A percentile compares a stretch with the other conserved stretches of the same genome.
These are phyloP conservation scores for Gadopsis bispinosus DNA, from an alignment of 2,797 vertebrate genomes.

Conservation along the genomic window DNA sequence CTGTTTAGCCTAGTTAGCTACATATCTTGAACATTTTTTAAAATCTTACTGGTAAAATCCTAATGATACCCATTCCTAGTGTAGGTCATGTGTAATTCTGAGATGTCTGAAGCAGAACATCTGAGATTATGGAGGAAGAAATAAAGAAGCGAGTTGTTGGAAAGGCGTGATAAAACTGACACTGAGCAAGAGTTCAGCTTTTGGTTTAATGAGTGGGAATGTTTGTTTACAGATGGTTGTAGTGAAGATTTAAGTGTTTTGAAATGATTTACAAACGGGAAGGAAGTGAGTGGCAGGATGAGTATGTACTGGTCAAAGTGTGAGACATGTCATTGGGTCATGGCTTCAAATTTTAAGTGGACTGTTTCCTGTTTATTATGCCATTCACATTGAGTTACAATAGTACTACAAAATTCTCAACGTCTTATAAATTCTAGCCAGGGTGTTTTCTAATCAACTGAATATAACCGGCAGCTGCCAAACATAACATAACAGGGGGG, in stretches of 20 bases:
- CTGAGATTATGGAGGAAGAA: no score
- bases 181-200: neutral
- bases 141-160: neutral
- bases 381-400: neutral
- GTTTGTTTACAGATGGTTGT: neutral
- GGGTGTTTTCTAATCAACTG: neutral
- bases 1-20: no score
- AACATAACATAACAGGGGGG: neutral
- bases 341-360: neutral
- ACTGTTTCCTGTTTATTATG: slow-evolving; percentile 6
- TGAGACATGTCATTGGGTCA: neutral
- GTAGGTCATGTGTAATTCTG: neutral
- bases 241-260: neutral
- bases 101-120: neutral
- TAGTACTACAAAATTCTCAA: neutral
- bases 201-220: neutral
- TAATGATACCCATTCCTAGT: neutral
- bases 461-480: neutral
- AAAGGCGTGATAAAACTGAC: neutral
- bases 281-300: no score
- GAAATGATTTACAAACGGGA: slow-evolving; percentile 2
- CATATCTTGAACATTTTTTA: no score
- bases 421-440: neutral
- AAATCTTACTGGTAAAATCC: neutral
- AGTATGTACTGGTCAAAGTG: neutral